Conservation (phyloP, 2,888 invertebrate species). For the Oscheius myriophilus region DNA sequence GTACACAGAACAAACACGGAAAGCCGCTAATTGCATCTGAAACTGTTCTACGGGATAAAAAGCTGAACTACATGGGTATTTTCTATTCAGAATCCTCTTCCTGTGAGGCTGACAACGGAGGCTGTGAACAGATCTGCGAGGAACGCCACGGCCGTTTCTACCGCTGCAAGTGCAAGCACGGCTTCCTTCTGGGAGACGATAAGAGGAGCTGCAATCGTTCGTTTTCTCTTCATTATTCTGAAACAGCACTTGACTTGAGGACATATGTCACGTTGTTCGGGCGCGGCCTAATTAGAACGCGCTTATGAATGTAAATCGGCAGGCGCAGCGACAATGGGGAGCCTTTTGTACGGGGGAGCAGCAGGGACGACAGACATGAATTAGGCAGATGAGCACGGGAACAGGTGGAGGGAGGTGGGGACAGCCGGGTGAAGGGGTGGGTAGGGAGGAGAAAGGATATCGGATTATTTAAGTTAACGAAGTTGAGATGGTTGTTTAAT, state of each 20-base stretch:
- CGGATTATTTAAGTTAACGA: too few relatives aligned
- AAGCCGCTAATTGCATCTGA: too few relatives aligned
- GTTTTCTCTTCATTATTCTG: conserved; percentile 1
- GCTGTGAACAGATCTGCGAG: conserved; percentile 79
- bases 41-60: too few relatives aligned
- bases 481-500: too few relatives aligned
- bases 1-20: background rate
- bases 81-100: background rate
- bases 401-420: too few relatives aligned
- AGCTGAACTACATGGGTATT: background rate
- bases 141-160: conserved; percentile 73
- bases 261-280: conserved; percentile 26
- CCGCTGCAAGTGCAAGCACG: conserved; percentile 83
- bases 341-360: conserved; percentile 22
- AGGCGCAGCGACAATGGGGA: conserved; percentile 28
- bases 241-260: conserved; percentile 12
- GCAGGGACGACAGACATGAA: conserved; percentile 22
- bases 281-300: conserved; percentile 22
- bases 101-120: conserved; percentile 78
- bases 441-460: too few relatives aligned
- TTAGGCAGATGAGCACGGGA: conserved; percentile 14
- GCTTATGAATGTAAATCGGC: conserved; percentile 30
- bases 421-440: too few relatives aligned
- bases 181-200: conserved; percentile 77
- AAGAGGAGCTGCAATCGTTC: conserved; percentile 70